Conservation (phyloP, 2,888 invertebrate genomes). For the Periphyllus acericola region DNA sequence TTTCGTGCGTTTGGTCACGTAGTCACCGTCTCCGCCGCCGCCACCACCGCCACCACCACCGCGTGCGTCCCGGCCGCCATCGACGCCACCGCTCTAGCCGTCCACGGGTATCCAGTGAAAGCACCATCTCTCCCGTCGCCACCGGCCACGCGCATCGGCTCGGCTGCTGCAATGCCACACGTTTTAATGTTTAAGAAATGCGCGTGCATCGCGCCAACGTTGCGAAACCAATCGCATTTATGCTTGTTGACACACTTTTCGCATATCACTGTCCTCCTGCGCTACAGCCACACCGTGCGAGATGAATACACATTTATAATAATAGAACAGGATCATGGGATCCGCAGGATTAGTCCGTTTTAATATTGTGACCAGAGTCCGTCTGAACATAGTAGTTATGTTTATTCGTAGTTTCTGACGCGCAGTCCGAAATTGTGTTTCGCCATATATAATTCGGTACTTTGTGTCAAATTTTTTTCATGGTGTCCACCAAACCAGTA, state of each 20-base stretch:
- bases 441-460: no score
- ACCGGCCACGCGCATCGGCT: neutral
- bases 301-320: no score
- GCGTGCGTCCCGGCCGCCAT: neutral
- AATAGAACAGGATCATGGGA: no score
- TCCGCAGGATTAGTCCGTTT: no score
- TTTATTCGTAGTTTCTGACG: neutral
- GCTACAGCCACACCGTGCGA: no score
- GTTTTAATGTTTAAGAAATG: neutral
- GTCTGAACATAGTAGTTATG: no score
- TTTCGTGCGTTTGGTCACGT: conserved; percentile 45
- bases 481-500: no score
- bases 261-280: no score
- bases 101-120: neutral
- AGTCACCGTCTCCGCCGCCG: neutral
- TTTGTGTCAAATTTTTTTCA: no score
- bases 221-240: neutral
- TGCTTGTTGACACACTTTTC: neutral
- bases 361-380: no score
- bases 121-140: neutral
- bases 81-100: neutral
- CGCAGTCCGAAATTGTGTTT: no score
- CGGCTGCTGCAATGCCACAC: neutral
- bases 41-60: neutral
- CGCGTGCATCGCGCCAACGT: neutral